phyloP scores from a whole-genome alignment of 2,113 vertebrate species.

The Ophthalmolycus amberensis region DNA sequence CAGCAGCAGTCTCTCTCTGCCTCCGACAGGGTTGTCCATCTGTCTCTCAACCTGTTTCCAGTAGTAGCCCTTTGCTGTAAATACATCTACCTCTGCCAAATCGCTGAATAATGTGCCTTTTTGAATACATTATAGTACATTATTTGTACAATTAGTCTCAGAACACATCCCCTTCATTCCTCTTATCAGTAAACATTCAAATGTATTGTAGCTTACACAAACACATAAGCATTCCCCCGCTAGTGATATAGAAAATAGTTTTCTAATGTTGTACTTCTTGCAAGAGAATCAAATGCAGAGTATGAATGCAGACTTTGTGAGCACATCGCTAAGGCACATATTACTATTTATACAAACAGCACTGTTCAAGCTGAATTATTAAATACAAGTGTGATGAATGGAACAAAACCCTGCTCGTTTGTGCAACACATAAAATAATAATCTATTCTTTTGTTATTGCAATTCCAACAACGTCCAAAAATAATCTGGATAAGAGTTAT shows the following conservation, averaged over 20 bases:
- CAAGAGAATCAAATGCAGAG: neutral
- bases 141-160: neutral
- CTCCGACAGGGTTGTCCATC: constrained; percentile 52
- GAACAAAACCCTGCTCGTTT: neutral
- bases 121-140: neutral
- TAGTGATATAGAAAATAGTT: neutral
- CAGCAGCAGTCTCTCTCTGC: constrained; percentile 19
- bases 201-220: neutral
- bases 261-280: neutral
- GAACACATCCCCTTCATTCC: neutral
- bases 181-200: neutral
- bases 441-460: too few species aligned
- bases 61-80: neutral
- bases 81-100: neutral
- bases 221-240: neutral
- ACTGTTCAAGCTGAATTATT: neutral
- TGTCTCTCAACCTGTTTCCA: constrained; percentile 47
- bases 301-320: neutral
- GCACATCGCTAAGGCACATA: neutral
- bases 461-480: neutral
- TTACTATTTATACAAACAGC: neutral
- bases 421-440: neutral
- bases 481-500: neutral
- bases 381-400: neutral
- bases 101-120: neutral